Percentiles rank a stretch among this genome's conserved stretches.
phyloP scores from a whole-genome alignment of 2,113 vertebrate species.

The Polypterus senegalus region DNA sequence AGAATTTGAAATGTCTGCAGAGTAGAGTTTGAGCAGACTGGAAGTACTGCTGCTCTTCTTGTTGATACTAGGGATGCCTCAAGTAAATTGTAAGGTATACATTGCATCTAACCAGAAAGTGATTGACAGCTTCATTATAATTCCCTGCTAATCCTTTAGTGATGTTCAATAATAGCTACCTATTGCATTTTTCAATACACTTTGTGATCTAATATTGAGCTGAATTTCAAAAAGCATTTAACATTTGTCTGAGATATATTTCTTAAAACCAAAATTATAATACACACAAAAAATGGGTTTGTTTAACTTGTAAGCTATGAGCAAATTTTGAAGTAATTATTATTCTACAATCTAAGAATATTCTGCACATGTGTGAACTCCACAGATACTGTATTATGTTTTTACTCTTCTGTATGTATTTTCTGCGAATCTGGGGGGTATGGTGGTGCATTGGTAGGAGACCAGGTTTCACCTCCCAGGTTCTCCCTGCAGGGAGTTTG shows the following conservation, averaged over 20 bases:
- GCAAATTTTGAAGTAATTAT: too few relatives aligned
- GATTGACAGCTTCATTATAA: conserved; percentile 48
- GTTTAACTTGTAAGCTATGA: too few relatives aligned
- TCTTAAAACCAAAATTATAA: conserved; percentile 11
- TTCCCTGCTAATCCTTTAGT: conserved; percentile 43
- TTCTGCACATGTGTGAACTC: too few relatives aligned
- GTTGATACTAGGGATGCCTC: conserved; percentile 4
- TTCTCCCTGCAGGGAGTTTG: too few relatives aligned
- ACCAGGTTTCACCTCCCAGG: too few relatives aligned
- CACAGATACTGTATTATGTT: too few relatives aligned
- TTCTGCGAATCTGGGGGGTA: too few relatives aligned
- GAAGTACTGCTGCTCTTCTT: conserved; percentile 21
- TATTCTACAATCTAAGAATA: too few relatives aligned
- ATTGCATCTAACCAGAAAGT: conserved; percentile 26
- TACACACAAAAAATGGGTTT: too few relatives aligned
- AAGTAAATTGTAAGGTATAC: conserved; percentile 24
- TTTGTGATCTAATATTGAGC: conserved; percentile 34
- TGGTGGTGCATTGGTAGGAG: too few relatives aligned
- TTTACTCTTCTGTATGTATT: too few relatives aligned
- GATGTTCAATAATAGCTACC: conserved; percentile 36
- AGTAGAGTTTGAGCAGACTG: neutral
- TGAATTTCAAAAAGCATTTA: conserved; percentile 30
- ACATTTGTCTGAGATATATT: conserved; percentile 20
- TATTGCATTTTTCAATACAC: conserved; percentile 33
- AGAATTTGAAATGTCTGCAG: too few relatives aligned